Evolutionary conservation across 2,113 vertebrate genomes (phyloP).

Genomic region (Stegostoma tigrinum): DNA sequence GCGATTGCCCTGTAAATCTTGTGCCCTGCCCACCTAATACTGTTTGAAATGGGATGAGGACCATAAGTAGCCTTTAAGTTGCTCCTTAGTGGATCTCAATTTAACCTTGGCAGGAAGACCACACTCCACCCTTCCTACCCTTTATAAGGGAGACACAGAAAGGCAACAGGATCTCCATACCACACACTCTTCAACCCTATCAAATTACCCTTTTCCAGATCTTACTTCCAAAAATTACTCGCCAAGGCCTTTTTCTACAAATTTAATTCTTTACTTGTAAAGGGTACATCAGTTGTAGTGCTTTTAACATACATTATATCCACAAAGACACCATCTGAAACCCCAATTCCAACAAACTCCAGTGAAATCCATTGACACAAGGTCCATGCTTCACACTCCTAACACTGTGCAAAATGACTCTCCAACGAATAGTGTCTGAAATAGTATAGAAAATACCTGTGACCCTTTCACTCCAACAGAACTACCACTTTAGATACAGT

Average conservation of each 20-base stretch:
- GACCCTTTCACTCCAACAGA: no score
- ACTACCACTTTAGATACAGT: no score
- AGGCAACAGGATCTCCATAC: no score
- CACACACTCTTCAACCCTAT: no score
- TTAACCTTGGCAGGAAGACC: neutral
- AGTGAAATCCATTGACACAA: neutral
- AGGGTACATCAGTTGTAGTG: neutral
- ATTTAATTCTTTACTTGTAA: neutral
- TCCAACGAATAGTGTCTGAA: neutral
- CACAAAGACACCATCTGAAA: neutral
- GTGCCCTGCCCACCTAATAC: no score
- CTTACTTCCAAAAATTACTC: no score
- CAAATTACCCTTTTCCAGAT: no score
- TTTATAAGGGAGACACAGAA: no score
- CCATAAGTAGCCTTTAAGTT: neutral
- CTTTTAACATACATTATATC: neutral
- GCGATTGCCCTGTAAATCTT: no score
- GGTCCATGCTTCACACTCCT: neutral
- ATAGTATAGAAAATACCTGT: neutral
- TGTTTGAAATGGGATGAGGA: no score
- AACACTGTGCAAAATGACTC: neutral
- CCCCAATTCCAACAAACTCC: neutral
- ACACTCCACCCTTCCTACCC: no score
- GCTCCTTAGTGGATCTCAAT: neutral
- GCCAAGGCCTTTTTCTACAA: neutral